Base-by-base conservation (phyloP, 2,113 vertebrate genomes). In the Pangasianodon hypophthalmus region DNA sequence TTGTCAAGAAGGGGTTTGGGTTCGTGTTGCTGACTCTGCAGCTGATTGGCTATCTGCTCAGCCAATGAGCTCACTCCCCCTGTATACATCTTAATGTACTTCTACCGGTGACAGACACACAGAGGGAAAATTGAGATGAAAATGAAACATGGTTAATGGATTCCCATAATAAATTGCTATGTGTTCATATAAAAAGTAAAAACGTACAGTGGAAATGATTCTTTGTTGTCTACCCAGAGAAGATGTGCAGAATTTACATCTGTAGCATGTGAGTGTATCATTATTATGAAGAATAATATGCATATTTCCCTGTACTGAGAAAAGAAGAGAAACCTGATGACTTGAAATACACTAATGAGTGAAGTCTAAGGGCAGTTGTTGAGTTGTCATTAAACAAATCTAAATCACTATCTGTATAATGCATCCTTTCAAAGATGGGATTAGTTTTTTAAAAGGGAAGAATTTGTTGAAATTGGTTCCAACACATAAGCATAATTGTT, bases 31-130 rank as follows among this genome's bases (percentile, higher is more conserved):
- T 96, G 97, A 94, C 94, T 96, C 95, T 97, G 97, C 94, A 98
- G 96, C 96, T 96, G 97, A 97, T 92, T 97, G 96, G 96, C 95
- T 97, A 98, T 96, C 95, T 97, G 97, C 93, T 97, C 96, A 96
- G 97, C 96, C 97, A 97, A 95, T 93, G 96, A 97, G 97, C 96
- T 98, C 95, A 98, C 97, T 94, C 97, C 97, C 89, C 96, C 97
- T 79, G 97, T 97, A 95, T 97, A 97, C 97, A 98, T 97, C 97
- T 97, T 97, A 95, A 98, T 96, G 91, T 96, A 98, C 95, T 96
- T 97, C 97, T 97, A 97, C 89, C 92, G 93, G 94, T 79, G 37
- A 90, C 54, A 91, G 44, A 91, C 60, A 88, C 67, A 87, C 19
- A 84, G 82, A 87, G 56, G 86, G 71, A 44, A 58, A 52, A 67